Evolutionary conservation across 2,113 vertebrate genomes (phyloP), one percentile per base, ranked within the genome.

Genomic region (Oryzias celebensis): DNA sequence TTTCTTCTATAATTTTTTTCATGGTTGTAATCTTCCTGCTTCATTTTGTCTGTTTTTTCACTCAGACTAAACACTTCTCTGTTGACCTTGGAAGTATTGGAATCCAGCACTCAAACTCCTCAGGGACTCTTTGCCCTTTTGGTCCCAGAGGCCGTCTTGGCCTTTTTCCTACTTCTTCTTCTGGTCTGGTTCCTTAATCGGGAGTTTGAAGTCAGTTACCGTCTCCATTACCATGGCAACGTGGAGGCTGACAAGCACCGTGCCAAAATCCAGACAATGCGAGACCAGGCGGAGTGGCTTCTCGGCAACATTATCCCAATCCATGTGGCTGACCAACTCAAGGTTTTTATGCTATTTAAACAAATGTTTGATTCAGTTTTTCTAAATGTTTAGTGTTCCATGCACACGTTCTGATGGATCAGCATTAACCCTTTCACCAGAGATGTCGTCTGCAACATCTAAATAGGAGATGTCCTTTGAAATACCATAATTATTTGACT

Each of bases 171-270:
- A 50, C 93, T 98, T 28, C 94, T 99, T 0, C 91, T 99, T 43
- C 86, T 99, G 24, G 94, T 99, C 65, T 99, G 98, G 97, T 98
- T 99, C 87, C 92, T 99, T 75, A 98, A 98, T 65, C 94, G 96
- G 0, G 98, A 99, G 87, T 96, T 98, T 0, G 97, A 99, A 83
- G 95, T 99, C 88, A 97, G 96, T 65, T 98, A 99, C 89, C 95
- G 97, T 2, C 93, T 99, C 7, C 96, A 99, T 90, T 99, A 99
- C 90, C 96, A 99, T 0, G 98, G 98, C 4, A 94, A 97, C 0
- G 94, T 98, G 60, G 97, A 99, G 76, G 98, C 97, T 0, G 96
- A 97, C 75, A 95, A 95, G 28, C 98, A 99, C 79, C 97, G 96
- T 79, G 93, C 86, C 82, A 99, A 98, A 80, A 99, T 98, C 85